phyloP scores from a whole-genome alignment of 2,888 invertebrate species.

The Apamea monoglypha region DNA sequence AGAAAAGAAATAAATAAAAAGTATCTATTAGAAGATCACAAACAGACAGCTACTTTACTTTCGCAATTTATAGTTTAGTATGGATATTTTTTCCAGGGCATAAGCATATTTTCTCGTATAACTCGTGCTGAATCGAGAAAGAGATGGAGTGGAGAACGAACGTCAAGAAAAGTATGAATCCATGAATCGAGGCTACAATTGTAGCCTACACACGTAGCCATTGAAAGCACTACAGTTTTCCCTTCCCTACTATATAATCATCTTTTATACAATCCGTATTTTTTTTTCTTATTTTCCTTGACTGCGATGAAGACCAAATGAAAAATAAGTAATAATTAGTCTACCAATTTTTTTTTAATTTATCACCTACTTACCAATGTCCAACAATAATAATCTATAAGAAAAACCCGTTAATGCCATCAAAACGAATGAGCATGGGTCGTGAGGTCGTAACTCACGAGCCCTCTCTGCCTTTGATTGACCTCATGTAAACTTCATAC shows the following conservation, averaged over 20 bases:
- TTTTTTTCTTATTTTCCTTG: neutral
- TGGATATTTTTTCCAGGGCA: neutral
- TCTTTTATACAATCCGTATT: neutral
- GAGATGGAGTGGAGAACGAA: neutral
- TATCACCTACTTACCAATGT: neutral
- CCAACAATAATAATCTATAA: too few species aligned
- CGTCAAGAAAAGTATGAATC: neutral
- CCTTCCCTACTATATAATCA: neutral
- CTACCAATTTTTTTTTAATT: neutral
- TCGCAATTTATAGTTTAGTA: neutral
- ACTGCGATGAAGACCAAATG: neutral
- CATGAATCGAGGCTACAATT: neutral
- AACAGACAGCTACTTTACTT: neutral
- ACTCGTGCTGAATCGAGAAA: neutral
- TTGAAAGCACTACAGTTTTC: too few species aligned
- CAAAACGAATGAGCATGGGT: neutral
- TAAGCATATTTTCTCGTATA: neutral
- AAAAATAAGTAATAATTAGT: neutral
- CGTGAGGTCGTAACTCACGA: neutral
- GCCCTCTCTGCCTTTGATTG: slow-evolving; percentile 15
- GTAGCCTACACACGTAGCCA: too few species aligned
- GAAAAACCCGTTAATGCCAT: neutral
- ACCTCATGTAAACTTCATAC: neutral
- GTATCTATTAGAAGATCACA: neutral
- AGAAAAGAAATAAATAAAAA: neutral